Evolutionary conservation across 2,113 vertebrate genomes (phyloP).

Genomic region (Poecilia latipinna): DNA sequence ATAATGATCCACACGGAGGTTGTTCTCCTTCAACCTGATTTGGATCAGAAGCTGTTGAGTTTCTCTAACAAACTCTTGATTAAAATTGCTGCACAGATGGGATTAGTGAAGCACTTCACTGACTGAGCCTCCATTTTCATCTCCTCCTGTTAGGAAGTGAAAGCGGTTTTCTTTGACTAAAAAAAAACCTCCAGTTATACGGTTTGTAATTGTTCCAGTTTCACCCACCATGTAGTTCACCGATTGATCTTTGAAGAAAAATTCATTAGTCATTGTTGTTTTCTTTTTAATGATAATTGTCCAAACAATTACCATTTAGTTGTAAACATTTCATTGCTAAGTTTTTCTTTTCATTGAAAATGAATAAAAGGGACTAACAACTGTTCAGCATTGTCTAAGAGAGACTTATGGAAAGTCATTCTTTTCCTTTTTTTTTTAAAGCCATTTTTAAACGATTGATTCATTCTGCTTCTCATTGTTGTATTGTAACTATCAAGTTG

Average conservation of each 20-base stretch:
- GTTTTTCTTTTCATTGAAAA: neutral
- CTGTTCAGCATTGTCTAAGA: neutral
- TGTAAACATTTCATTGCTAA: neutral
- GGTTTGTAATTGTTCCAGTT: neutral
- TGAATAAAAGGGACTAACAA: neutral
- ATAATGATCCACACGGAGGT: neutral
- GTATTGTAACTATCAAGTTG: neutral
- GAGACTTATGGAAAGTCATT: neutral
- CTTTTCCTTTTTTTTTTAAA: too few species aligned
- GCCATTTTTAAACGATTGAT: neutral
- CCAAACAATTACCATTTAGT: neutral
- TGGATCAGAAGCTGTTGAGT: neutral
- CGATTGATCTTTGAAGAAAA: neutral
- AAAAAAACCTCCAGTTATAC: neutral
- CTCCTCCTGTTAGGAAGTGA: neutral
- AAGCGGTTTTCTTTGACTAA: neutral
- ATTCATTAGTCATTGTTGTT: neutral
- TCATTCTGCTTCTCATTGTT: neutral
- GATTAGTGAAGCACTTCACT: neutral
- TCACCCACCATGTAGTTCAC: neutral
- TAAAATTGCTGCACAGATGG: slow-evolving; percentile 1
- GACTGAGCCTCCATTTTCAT: neutral
- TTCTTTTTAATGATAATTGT: neutral
- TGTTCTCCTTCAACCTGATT: slow-evolving; percentile 1
- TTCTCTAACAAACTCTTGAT: neutral